Conservation (phyloP, 2,888 invertebrate species). For the Rhagonycha fulva region DNA sequence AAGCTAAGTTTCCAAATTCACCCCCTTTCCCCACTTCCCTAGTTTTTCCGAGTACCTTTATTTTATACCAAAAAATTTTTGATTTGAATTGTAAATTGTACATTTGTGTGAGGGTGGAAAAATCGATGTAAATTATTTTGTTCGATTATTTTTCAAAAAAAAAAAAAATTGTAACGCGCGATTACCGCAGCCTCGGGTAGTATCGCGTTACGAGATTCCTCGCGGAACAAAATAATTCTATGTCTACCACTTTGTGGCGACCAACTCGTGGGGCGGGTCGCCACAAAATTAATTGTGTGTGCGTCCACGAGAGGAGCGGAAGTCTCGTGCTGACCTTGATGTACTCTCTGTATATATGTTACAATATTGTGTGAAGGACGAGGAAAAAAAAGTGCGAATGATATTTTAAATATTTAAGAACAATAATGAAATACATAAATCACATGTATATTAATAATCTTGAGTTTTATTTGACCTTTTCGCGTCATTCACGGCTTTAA, state of each 20-base stretch:
- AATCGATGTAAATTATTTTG: neutral
- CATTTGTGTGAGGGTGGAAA: neutral
- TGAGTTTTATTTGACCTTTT: constrained; percentile 5
- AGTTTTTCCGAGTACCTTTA: neutral
- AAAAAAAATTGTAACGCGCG: neutral
- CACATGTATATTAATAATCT: constrained; percentile 31
- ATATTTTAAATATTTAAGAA: constrained; percentile 48
- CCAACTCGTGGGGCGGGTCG: neutral
- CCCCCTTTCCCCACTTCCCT: neutral
- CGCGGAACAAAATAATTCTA: neutral
- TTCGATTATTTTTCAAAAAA: neutral
- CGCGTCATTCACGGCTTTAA: neutral
- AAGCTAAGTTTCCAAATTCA: neutral
- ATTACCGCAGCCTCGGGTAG: neutral
- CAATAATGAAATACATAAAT: constrained; percentile 37
- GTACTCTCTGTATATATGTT: constrained; percentile 48
- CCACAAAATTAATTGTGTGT: neutral
- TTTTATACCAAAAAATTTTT: neutral
- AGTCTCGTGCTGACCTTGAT: constrained; percentile 32
- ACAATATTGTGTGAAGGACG: constrained; percentile 41
- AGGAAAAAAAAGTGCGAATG: constrained; percentile 45
- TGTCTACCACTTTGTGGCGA: neutral
- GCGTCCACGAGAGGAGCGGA: neutral
- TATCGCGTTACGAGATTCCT: neutral
- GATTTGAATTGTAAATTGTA: neutral